phyloP scores from a whole-genome alignment of 2,888 invertebrate genomes.

The Ectemnius cavifrons region DNA sequence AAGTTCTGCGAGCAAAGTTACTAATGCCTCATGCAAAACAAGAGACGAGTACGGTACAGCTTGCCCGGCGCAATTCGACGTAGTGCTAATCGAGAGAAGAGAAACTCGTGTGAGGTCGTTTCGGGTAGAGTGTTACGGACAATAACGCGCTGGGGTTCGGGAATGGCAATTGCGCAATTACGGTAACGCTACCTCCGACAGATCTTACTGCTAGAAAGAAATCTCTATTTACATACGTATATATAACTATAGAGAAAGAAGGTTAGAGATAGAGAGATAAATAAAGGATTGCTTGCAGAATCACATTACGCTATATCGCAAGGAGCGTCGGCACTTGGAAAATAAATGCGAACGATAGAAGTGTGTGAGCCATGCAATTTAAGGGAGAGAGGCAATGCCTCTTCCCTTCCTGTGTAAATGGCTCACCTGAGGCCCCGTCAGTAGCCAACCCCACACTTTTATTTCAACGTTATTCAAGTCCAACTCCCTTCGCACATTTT shows the following conservation, averaged over 20 bases:
- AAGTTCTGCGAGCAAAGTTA: constrained; percentile 51
- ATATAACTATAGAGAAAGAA: constrained; percentile 6
- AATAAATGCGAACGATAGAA: constrained; percentile 63
- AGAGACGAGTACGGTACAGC: constrained; percentile 10
- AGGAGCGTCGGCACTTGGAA: constrained; percentile 69
- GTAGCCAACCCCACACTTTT: constrained; percentile 71
- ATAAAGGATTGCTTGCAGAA: constrained; percentile 47
- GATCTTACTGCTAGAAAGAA: not conserved
- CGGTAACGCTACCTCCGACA: no score
- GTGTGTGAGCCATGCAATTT: constrained; percentile 66
- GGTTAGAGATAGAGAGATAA: not conserved
- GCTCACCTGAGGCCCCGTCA: constrained; percentile 76
- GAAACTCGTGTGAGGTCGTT: not conserved
- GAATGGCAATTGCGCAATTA: not conserved
- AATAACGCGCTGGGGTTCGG: not conserved
- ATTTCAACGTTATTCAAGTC: constrained; percentile 76
- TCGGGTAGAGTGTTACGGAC: constrained; percentile 3
- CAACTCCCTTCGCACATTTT: constrained; percentile 66
- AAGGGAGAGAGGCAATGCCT: constrained; percentile 18
- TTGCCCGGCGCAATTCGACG: not conserved
- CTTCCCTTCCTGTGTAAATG: constrained; percentile 53
- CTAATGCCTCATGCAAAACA: constrained; percentile 36
- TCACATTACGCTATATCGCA: constrained; percentile 65
- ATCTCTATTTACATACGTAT: constrained; percentile 14
- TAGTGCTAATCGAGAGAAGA: not conserved